These are phyloP conservation scores for Plutomurus gul DNA, from an alignment of 1,140 invertebrate species.

Conservation along the genomic window DNA sequence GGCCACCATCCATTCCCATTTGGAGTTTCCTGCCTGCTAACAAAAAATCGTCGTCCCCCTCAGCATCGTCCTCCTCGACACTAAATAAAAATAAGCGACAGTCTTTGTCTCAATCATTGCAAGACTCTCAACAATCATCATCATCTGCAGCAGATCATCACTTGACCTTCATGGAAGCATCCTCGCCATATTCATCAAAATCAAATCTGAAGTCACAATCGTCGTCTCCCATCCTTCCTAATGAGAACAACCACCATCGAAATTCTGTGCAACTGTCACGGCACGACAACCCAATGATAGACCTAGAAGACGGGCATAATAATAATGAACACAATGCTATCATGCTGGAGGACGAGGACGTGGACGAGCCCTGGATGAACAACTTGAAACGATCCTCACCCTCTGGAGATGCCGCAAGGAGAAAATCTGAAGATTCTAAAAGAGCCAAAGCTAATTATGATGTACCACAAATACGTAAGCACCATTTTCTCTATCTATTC, in stretches of 20 bases:
- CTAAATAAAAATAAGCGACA: constrained; percentile 17
- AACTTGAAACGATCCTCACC: not conserved
- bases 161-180: not conserved
- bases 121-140: too few species aligned
- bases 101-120: not conserved
- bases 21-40: constrained; percentile 18
- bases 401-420: not conserved
- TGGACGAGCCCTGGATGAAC: not conserved
- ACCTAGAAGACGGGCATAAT: not conserved
- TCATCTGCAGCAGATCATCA: constrained; percentile 1
- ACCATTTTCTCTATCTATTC: not conserved
- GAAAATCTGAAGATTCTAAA: constrained; percentile 15
- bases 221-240: not conserved
- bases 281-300: not conserved
- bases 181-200: not conserved
- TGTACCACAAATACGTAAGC: constrained; percentile 23
- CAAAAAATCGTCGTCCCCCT: not conserved
- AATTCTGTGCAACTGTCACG: not conserved
- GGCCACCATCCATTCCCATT: not conserved
- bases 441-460: constrained; percentile 15
- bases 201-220: constrained; percentile 10
- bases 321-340: constrained; percentile 1
- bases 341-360: not conserved
- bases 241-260: constrained; percentile 2
- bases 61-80: not conserved